Evolutionary conservation across 2,888 invertebrate genomes (phyloP), one percentile per base, ranked within the genome.

Genomic region (Drosophila histrio): DNA sequence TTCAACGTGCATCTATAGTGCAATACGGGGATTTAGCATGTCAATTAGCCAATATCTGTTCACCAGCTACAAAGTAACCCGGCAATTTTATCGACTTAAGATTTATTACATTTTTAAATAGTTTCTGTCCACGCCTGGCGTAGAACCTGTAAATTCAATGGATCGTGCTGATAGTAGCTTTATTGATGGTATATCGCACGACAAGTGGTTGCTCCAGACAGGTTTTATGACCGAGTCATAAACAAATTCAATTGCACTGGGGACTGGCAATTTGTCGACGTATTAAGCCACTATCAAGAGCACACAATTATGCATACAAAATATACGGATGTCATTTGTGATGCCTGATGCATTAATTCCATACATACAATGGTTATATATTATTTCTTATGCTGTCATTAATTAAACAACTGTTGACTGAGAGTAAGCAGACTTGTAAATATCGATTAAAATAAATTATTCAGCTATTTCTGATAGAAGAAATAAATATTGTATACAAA

Each of bases 61-160:
- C 47, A 38, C 26, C 22, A 21, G 46, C 59, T n/a, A 62, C 61
- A 75, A 57, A 56, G 60, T 67, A 64, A 62, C 46, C 28, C 17
- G 30, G 66, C 62, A 63, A 61, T 69, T 81, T 77, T 34, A 81
- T 85, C 67, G 72, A 69, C 57, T 19, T 19, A 61, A 76, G 76
- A 84, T 83, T 84, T 77, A 85, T 84, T 49, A 72, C 60, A 68
- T 65, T 83, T 81, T 75, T 73, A 65, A 85, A 80, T 79, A 71
- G 70, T 75, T 79, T 71, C 63, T 60, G 38, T 71, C 62, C 49
- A 22, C 61, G 28, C 44, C 57, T 34, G 21, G 24, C 46, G 43
- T 43, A 56, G 38, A 52, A 58, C 43, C 43, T 56, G 59, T 49
- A 56, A 57, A 52, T 57, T 19, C 52, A 70, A 46, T 62, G 50